Percentiles rank a stretch among this genome's conserved stretches.
Conservation (phyloP, 2,797 vertebrate species). For the Apogon hyalosoma region DNA sequence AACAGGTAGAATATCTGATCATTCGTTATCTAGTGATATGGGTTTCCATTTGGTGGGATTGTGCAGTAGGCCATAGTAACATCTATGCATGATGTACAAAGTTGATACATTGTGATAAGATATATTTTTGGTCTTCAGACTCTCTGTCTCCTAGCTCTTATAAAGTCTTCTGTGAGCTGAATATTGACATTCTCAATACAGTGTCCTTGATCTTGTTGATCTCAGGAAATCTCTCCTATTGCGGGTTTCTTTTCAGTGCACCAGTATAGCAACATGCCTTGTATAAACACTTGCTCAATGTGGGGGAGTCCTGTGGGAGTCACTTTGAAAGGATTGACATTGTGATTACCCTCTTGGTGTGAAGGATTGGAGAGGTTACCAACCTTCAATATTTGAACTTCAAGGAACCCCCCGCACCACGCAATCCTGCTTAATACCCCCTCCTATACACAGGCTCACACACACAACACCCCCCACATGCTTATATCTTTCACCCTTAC, state of each 20-base stretch:
- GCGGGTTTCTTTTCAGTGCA: constrained; percentile 57
- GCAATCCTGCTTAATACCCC: constrained; percentile 68
- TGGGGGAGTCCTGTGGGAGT: constrained; percentile 72
- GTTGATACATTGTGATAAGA: background rate
- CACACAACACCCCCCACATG: constrained; percentile 52
- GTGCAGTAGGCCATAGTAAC: background rate
- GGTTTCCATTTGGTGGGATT: background rate
- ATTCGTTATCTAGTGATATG: constrained; percentile 8
- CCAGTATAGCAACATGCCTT: constrained; percentile 72
- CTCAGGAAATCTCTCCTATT: constrained; percentile 69
- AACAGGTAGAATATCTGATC: constrained; percentile 30
- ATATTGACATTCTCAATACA: constrained; percentile 47
- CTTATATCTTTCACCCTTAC: constrained; percentile 58
- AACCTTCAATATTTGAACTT: constrained; percentile 86
- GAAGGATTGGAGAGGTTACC: constrained; percentile 80
- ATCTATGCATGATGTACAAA: background rate
- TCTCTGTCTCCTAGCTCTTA: background rate
- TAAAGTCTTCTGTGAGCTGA: constrained; percentile 38
- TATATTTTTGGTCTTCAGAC: constrained; percentile 7
- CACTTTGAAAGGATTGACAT: constrained; percentile 81
- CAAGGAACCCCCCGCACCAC: constrained; percentile 66
- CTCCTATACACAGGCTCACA: constrained; percentile 61
- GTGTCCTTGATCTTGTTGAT: constrained; percentile 66
- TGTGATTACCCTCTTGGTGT: constrained; percentile 81
- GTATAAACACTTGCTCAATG: constrained; percentile 72